Base-by-base conservation (phyloP, 2,888 invertebrate species). In the Drosophila bunnanda region DNA sequence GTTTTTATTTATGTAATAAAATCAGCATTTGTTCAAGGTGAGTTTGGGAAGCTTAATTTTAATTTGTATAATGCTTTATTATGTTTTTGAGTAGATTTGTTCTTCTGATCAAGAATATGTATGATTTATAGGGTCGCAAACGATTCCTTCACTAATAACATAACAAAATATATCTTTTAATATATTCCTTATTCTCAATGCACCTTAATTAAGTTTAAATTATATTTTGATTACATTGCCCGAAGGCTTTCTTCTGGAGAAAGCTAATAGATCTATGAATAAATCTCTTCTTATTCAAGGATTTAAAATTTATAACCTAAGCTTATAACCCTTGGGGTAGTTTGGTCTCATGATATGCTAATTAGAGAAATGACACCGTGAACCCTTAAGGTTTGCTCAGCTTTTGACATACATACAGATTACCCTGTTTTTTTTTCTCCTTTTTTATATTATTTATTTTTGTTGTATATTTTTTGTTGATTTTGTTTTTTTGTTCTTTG, bases 381-480 rank as follows among this genome's bases (percentile, higher is more conserved):
- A 17, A 36, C 43, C 15, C 20, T 79, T 76, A 20, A 13, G 62
- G 67, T 82, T 88, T 87, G 82, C 74, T 53, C 57, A 81, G 74
- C 89, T 73, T 77, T 88, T 84, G 83, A 84, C 83, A 84, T 72
- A 79, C 53, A 56, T 57, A 71, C 30, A 52, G 22, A 66, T 56
- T 36, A 13, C 25, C 25, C 12, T 38, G 38, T 50, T 13, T 20
- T 74, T 74, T 84, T 73, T 71, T 44, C 22, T 43, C 25, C 32
- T n/a, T 48, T 39, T 43, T 48, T 44, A 17, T 38, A 61, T 55
- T 52, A 50, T 58, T 34, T 67, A 30, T 13, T 53, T 30, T 53
- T 53, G 53, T 56, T 41, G 74, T 58, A 60, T 62, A 48, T 8
- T 67, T 60, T 65, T 52, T 76, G 79, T 78, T 81, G 76, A 66